These are phyloP conservation scores for Leuctra nigra DNA, from an alignment of 2,888 invertebrate genomes.

Conservation along the genomic window DNA sequence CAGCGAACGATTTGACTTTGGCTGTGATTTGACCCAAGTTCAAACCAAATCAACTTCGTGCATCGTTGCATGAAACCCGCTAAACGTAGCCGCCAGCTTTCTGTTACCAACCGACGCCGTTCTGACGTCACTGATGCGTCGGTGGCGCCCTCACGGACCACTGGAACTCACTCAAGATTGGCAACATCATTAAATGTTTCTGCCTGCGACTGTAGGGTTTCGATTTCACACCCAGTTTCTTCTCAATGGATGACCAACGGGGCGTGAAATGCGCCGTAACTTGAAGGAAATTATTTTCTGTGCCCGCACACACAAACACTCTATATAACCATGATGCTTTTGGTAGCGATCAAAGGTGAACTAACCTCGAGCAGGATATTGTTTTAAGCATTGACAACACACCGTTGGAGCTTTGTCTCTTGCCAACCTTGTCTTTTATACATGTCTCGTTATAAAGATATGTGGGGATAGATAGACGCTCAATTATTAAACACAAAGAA, in stretches of 20 bases:
- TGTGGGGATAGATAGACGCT: neutral
- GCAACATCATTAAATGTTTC: constrained; percentile 30
- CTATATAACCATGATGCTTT: constrained; percentile 10
- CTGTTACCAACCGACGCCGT: too few species aligned
- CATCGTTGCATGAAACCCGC: neutral
- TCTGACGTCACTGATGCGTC: constrained; percentile 3
- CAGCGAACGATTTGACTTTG: too few species aligned
- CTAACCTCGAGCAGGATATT: constrained; percentile 18
- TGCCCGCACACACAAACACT: constrained; percentile 4
- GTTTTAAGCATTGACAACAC: constrained; percentile 22
- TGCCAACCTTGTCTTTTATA: neutral
- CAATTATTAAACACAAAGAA: constrained; percentile 4
- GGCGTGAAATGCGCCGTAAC: constrained; percentile 26
- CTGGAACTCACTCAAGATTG: constrained; percentile 28
- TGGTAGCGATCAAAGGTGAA: constrained; percentile 24
- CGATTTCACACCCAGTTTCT: constrained; percentile 27
- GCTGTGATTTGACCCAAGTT: neutral
- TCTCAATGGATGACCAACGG: constrained; percentile 20
- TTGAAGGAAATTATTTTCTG: constrained; percentile 23
- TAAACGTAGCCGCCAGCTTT: constrained; percentile 5
- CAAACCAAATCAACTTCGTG: neutral
- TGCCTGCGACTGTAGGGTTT: constrained; percentile 21
- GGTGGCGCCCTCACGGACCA: constrained; percentile 17
- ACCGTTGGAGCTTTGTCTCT: neutral
- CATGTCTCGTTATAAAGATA: constrained; percentile 1